Base-by-base conservation (phyloP, 2,888 invertebrate species). In the Drosophila robusta region DNA sequence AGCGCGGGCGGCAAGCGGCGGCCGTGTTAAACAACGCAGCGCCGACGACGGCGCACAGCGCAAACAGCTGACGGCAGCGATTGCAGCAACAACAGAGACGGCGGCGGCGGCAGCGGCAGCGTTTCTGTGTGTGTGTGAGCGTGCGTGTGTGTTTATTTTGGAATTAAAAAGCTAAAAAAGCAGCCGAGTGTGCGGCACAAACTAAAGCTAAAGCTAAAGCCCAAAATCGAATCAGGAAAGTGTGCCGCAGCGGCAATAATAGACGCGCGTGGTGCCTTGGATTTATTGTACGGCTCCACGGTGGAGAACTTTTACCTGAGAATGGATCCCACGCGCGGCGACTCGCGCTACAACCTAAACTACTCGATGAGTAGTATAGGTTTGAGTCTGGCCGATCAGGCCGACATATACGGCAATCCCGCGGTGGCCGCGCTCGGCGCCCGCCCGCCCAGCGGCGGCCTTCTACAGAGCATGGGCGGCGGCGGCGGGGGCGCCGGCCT, bases 321-420 rank as follows among this genome's bases (percentile, higher is more conserved):
- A 90, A 97, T 97, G 97, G 97, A 97, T 95, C 96, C 96, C 93
- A 95, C 96, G 95, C 96, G 96, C 94, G 95, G 96, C 94, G 97
- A 96, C 94, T 95, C 96, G 95, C 96, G 97, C 93, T 97, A 96
- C 93, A 96, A 96, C 94, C 95, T 96, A 93, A 95, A 96, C 92
- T 97, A 97, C 93, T 95, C 95, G 90, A 95, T 95, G 94, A 94
- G 94, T 93, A 91, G 92, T 75, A 96, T 97, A 95, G 96, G 96
- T 91, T 94, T 97, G 92, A 94, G 96, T 90, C 94, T 95, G 89
- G 95, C 96, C 90, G 97, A 97, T 91, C 95, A 95, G 91, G 94
- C 95, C 78, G 97, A 97, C 91, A 96, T 97, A 93, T 97, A 97
- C 93, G 95, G 95, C 74, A 93, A 93, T 87, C 91, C 91, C 65